Evolutionary conservation across 2,888 invertebrate species (phyloP).

Genomic region (Beris morrisii): DNA sequence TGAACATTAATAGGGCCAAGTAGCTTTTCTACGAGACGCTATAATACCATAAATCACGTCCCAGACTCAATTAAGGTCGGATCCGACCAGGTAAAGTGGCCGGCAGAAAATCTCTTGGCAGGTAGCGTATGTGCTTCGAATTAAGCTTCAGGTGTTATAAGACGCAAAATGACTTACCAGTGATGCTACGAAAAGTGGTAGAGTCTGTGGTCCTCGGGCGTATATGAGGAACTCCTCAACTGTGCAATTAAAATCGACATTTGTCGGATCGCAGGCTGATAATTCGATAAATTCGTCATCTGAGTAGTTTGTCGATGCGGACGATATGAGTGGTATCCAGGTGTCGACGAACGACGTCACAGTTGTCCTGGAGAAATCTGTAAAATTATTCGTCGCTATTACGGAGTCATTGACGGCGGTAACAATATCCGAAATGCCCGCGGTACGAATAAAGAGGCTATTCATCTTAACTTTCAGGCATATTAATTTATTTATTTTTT

Average conservation of each 20-base stretch:
- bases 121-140: too few relatives aligned
- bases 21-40: too few relatives aligned
- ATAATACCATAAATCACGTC: too few relatives aligned
- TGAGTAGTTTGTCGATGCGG: conserved; percentile 6
- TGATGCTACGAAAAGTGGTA: conserved; percentile 61
- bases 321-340: conserved; percentile 23
- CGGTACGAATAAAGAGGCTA: conserved; percentile 6
- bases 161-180: conserved; percentile 48
- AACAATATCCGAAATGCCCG: conserved; percentile 13
- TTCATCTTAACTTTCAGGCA: conserved; percentile 26
- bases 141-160: too few relatives aligned
- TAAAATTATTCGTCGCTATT: conserved; percentile 13
- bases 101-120: too few relatives aligned
- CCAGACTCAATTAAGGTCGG: too few relatives aligned
- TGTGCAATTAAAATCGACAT: conserved; percentile 60
- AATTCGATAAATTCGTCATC: conserved; percentile 36
- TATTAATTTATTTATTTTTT: conserved; percentile 8
- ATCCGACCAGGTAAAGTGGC: too few relatives aligned
- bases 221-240: conserved; percentile 63
- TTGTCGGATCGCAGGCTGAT: conserved; percentile 56
- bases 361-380: conserved; percentile 15
- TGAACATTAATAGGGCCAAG: too few relatives aligned
- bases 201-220: conserved; percentile 64
- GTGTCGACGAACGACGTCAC: conserved; percentile 9
- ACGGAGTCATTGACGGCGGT: conserved; percentile 23